phyloP scores from a whole-genome alignment of 2,888 invertebrate genomes.

The Petrophora chlorosata region DNA sequence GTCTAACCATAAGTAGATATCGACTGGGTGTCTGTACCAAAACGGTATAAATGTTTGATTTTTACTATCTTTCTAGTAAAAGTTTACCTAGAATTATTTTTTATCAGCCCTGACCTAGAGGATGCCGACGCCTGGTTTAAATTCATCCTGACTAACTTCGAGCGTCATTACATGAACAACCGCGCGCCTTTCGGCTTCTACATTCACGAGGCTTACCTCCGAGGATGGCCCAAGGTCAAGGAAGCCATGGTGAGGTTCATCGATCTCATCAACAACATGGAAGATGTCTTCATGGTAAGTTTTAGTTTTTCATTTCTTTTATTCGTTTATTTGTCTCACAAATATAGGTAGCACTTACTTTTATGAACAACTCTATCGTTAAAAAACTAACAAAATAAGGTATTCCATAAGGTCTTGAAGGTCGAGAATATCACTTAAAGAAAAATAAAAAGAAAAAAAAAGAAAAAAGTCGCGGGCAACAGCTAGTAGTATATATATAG shows the following conservation, averaged over 20 bases:
- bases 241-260: constrained; percentile 83
- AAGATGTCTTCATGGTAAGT: constrained; percentile 85
- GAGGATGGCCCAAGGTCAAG: constrained; percentile 64
- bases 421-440: no score
- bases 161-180: constrained; percentile 85
- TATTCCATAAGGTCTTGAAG: no score
- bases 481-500: no score
- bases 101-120: constrained; percentile 47
- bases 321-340: not conserved
- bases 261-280: constrained; percentile 75
- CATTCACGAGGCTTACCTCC: constrained; percentile 86
- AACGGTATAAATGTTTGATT: no score
- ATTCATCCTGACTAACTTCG: constrained; percentile 86
- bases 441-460: no score
- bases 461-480: no score
- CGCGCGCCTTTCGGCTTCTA: constrained; percentile 88
- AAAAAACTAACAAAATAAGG: no score
- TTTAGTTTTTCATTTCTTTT: not conserved
- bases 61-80: no score
- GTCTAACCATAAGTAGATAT: no score
- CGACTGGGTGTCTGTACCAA: no score
- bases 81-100: not conserved
- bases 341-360: no score
- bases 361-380: no score
- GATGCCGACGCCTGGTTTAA: constrained; percentile 78